phyloP scores from a whole-genome alignment of 2,888 invertebrate species.

The Calameuta pallipes region DNA sequence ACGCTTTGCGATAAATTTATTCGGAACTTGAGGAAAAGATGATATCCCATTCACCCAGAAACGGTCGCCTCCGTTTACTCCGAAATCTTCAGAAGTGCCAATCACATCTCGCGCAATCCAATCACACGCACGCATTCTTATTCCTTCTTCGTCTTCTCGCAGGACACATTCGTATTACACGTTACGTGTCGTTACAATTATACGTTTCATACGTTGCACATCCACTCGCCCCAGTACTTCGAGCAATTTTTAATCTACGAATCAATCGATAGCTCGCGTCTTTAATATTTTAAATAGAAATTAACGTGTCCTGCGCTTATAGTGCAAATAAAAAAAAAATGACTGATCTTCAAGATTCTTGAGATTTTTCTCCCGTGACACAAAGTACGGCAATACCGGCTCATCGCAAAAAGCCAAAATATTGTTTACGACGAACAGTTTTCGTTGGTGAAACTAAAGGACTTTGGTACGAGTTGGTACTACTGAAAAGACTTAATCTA shows the following conservation, averaged over 20 bases:
- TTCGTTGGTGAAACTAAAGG: not conserved
- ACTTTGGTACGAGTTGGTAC: not conserved
- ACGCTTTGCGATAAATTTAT: not conserved
- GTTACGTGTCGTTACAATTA: not conserved
- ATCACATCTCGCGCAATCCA: not conserved
- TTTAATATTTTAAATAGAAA: not conserved
- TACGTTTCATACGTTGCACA: not conserved
- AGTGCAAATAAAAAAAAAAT: not conserved
- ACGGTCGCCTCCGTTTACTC: not conserved
- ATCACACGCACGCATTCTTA: not conserved
- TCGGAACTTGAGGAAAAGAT: not conserved
- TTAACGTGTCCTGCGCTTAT: not conserved
- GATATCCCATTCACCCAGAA: not conserved
- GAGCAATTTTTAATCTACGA: not conserved
- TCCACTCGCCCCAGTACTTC: not conserved
- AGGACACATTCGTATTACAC: not conserved
- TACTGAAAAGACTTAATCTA: not conserved
- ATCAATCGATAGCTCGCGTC: not conserved
- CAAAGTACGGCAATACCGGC: not conserved
- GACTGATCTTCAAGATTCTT: not conserved
- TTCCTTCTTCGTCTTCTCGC: not conserved
- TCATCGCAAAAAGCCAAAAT: not conserved
- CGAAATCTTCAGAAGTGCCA: not conserved
- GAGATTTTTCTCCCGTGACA: not conserved
- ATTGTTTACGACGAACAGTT: not conserved